These are phyloP conservation scores for Acanthoscelides obtectus DNA, from an alignment of 2,888 invertebrate genomes.

Conservation along the genomic window DNA sequence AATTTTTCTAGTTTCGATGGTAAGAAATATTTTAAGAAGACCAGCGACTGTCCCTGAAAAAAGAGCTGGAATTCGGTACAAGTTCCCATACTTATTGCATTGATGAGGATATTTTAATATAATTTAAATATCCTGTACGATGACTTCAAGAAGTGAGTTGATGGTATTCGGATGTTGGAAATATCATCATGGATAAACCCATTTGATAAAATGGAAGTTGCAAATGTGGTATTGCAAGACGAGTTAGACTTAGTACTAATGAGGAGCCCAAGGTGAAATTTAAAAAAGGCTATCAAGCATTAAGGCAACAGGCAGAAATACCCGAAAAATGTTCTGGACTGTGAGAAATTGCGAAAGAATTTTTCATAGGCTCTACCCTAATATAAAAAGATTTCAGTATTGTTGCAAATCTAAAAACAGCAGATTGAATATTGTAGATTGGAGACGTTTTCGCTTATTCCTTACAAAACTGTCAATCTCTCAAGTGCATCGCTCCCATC, in stretches of 20 bases:
- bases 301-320: not conserved
- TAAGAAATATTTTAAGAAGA: too few relatives aligned
- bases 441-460: not conserved
- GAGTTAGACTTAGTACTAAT: not conserved
- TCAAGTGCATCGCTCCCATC: too few relatives aligned
- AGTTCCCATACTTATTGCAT: too few relatives aligned
- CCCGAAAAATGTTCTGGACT: conserved; percentile 4
- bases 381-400: not conserved
- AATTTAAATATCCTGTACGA: too few relatives aligned
- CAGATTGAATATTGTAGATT: not conserved
- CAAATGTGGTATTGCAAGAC: not conserved
- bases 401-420: not conserved
- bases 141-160: not conserved
- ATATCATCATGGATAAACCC: conserved; percentile 1
- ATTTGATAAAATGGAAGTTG: conserved; percentile 1
- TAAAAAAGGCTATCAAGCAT: conserved; percentile 4
- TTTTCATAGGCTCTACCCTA: not conserved
- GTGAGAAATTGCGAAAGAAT: conserved; percentile 5
- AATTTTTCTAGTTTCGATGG: too few relatives aligned
- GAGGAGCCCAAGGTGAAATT: not conserved
- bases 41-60: too few relatives aligned
- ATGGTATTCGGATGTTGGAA: not conserved
- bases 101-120: too few relatives aligned
- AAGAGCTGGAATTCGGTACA: too few relatives aligned
- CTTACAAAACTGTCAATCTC: too few relatives aligned